A percentile compares a stretch with the other conserved stretches of the same genome.
Conservation (phyloP, 2,888 invertebrate genomes). For the Erynnis tages region DNA sequence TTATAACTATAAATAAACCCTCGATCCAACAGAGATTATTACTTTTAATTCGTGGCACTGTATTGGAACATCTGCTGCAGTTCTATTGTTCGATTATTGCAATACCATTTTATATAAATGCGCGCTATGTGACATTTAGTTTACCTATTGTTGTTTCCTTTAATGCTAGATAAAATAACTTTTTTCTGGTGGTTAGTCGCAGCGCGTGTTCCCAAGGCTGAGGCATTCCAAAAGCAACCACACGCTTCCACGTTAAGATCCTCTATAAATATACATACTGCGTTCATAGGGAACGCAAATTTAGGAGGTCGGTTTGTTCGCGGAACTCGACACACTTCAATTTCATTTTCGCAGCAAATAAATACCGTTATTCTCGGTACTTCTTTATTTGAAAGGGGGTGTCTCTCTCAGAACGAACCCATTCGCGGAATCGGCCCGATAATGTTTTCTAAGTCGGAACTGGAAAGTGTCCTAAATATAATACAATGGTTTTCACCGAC, state of each 20-base stretch:
- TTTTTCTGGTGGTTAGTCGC: background rate
- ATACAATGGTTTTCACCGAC: constrained; percentile 14
- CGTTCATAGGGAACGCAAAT: constrained; percentile 18
- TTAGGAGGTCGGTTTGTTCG: constrained; percentile 51
- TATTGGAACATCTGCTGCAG: constrained; percentile 7
- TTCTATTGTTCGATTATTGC: too few relatives aligned
- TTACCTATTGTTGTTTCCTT: too few relatives aligned
- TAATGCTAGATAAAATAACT: too few relatives aligned
- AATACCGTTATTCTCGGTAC: constrained; percentile 60
- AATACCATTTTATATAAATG: too few relatives aligned
- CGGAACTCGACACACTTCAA: constrained; percentile 52
- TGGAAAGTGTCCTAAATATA: constrained; percentile 27
- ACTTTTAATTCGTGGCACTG: constrained; percentile 4
- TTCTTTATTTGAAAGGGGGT: constrained; percentile 49
- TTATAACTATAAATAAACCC: constrained; percentile 24
- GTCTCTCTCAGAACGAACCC: constrained; percentile 44
- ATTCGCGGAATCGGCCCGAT: constrained; percentile 51
- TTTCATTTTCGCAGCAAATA: constrained; percentile 55
- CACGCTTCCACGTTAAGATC: constrained; percentile 8
- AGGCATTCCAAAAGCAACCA: constrained; percentile 3
- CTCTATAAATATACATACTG: constrained; percentile 3
- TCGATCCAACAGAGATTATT: constrained; percentile 15
- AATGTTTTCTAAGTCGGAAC: constrained; percentile 37
- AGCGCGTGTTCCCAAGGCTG: constrained; percentile 5
- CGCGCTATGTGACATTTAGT: too few relatives aligned